These are phyloP conservation scores for Agonopterix alstromeriana DNA, from an alignment of 2,888 invertebrate species.

Conservation along the genomic window DNA sequence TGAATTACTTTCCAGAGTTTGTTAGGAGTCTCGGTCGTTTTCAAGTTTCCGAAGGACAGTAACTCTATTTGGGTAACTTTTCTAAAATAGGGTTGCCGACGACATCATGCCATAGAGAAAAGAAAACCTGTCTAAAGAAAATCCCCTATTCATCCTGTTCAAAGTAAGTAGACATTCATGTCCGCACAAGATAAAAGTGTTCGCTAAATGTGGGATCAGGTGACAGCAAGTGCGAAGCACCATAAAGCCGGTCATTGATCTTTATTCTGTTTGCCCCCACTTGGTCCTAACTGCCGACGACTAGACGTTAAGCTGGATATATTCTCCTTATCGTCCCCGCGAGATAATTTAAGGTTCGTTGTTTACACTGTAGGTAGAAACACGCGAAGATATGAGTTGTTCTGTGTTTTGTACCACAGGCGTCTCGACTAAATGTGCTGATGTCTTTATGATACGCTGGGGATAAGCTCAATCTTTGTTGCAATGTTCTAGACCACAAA, in stretches of 20 bases:
- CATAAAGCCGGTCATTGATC: slow-evolving; percentile 56
- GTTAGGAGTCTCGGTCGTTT: too few relatives aligned
- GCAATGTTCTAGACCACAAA: too few relatives aligned
- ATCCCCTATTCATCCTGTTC: slow-evolving; percentile 5
- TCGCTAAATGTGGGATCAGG: slow-evolving; percentile 39
- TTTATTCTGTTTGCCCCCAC: slow-evolving; percentile 45
- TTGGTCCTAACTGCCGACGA: slow-evolving; percentile 23
- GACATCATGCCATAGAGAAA: not conserved
- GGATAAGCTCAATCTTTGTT: too few relatives aligned
- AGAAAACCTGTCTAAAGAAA: not conserved
- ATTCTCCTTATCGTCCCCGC: slow-evolving; percentile 38
- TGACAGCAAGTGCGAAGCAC: slow-evolving; percentile 41
- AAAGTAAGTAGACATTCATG: slow-evolving; percentile 11
- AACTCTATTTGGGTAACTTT: too few relatives aligned
- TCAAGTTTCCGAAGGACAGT: too few relatives aligned
- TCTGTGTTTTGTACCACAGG: too few relatives aligned
- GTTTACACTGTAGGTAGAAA: slow-evolving; percentile 27
- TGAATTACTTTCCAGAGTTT: too few relatives aligned
- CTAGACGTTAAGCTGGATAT: slow-evolving; percentile 39
- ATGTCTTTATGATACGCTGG: too few relatives aligned
- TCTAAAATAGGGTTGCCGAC: too few relatives aligned
- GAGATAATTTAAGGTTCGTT: slow-evolving; percentile 33
- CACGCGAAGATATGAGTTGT: not conserved
- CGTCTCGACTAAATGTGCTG: not conserved
- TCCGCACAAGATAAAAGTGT: slow-evolving; percentile 21